These are phyloP conservation scores for Lithophane socia DNA, from an alignment of 2,888 invertebrate species.

Conservation along the genomic window DNA sequence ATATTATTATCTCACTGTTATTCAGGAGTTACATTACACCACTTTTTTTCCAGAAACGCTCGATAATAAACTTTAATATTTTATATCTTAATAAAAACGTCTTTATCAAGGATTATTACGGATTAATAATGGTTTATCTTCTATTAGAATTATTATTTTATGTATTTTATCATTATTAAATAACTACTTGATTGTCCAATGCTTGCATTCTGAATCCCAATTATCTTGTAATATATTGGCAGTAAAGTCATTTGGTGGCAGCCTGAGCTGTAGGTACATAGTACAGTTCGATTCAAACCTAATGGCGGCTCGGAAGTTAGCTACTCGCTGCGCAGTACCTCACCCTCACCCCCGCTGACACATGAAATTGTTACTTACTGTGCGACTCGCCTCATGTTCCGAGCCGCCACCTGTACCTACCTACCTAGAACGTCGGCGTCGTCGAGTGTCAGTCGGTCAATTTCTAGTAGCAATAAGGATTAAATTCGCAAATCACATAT, in stretches of 20 bases:
- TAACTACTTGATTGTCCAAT: not conserved
- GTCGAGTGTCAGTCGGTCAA: no score
- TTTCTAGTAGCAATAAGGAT: no score
- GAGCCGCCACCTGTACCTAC: no score
- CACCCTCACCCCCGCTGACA: no score
- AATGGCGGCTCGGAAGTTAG: no score
- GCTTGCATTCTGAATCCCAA: not conserved
- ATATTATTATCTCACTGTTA: not conserved
- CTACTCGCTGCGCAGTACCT: no score
- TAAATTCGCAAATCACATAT: no score
- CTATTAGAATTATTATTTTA: constrained; percentile 19
- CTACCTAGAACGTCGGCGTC: no score
- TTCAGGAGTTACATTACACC: constrained; percentile 8
- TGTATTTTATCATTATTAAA: constrained; percentile 10
- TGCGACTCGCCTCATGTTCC: no score
- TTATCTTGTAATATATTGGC: not conserved
- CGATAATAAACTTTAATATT: constrained; percentile 28
- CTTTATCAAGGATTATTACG: constrained; percentile 35
- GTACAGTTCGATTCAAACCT: no score
- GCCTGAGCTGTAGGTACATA: no score
- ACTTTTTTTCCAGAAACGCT: constrained; percentile 12
- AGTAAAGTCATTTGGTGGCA: not conserved
- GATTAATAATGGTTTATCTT: constrained; percentile 36
- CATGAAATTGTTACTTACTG: no score
- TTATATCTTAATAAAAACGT: constrained; percentile 20